These are phyloP conservation scores for Lampris incognitus DNA, from an alignment of 2,113 vertebrate species.

Conservation along the genomic window DNA sequence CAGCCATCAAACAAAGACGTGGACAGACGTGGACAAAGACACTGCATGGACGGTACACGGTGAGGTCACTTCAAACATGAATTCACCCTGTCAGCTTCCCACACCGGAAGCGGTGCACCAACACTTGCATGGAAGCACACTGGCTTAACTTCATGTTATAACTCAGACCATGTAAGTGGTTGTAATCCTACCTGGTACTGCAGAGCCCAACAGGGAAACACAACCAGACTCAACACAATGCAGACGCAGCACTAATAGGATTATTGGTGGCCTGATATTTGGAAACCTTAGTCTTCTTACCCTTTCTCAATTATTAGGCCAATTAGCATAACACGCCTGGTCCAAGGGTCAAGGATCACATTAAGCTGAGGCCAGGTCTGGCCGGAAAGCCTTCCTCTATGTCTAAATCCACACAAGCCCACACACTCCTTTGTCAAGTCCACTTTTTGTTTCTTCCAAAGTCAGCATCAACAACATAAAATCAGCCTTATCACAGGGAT, in stretches of 20 bases:
- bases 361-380: background rate
- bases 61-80: no score
- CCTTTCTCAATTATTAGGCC: constrained; percentile 25
- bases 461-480: no score
- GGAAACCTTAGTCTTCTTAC: constrained; percentile 50
- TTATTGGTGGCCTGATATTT: constrained; percentile 55
- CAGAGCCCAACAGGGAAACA: constrained; percentile 7
- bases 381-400: background rate
- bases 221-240: constrained; percentile 40
- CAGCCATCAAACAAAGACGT: no score
- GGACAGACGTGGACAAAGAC: no score
- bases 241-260: constrained; percentile 35
- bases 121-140: background rate
- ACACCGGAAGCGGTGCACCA: no score
- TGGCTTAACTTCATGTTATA: constrained; percentile 29
- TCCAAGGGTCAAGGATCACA: constrained; percentile 25
- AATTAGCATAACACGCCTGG: background rate
- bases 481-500: no score
- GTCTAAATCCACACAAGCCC: background rate
- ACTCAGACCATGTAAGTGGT: constrained; percentile 40
- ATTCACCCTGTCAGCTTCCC: no score
- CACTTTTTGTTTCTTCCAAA: background rate
- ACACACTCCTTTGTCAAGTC: background rate
- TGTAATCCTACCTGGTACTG: constrained; percentile 44
- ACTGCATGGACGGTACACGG: no score